Evolutionary conservation across 2,888 invertebrate species (phyloP), one percentile per base, ranked within the genome.

Genomic region (Tanytarsus gracilentus): DNA sequence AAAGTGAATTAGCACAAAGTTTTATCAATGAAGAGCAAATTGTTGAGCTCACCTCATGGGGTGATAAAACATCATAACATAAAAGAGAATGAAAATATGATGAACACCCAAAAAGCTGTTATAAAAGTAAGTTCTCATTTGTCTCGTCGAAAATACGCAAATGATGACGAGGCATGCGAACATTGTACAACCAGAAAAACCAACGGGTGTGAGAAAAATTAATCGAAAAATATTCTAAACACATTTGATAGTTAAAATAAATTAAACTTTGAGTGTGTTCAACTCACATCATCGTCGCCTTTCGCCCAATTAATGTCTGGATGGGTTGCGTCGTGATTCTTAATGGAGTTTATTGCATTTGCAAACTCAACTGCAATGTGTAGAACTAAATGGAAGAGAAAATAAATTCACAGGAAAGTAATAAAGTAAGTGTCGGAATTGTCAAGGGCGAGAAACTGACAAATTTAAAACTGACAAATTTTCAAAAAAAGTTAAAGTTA

Each of bases 271-370:
- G 11, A 27, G 16, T 40, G n/a, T 16, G 16, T 40, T 21, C 16
- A 21, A 52, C 61, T 65, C 63, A 69, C 70, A 64, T 70, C 64
- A 33, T 65, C 64, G 50, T 65, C 65, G 29, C 63, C 67, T 9
- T 61, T 25, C 5, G 69, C 69, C 48, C 68, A 66, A 62, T 70
- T 70, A 18, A 70, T 66, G 51, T 68, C 68, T 4, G 64, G 64
- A 59, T 65, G 66, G 5, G 62, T 60, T 5, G 60, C 33, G 51
- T 67, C 66, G 63, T 66, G 70, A 63, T 69, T 59, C 40, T 62
- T 63, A 7, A 69, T 69, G 61, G 66, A 70, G 61, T 68, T 68
- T 29, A 65, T 53, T 3, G 68, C 69, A 62, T 70, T 70, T 55
- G 66, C 62, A 36, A 68, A 61, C 62, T 70, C 70, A 11, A 67